Percentiles rank a stretch among this genome's conserved stretches.
Conservation (phyloP, 2,797 vertebrate genomes). For the Poecilia wingei region DNA sequence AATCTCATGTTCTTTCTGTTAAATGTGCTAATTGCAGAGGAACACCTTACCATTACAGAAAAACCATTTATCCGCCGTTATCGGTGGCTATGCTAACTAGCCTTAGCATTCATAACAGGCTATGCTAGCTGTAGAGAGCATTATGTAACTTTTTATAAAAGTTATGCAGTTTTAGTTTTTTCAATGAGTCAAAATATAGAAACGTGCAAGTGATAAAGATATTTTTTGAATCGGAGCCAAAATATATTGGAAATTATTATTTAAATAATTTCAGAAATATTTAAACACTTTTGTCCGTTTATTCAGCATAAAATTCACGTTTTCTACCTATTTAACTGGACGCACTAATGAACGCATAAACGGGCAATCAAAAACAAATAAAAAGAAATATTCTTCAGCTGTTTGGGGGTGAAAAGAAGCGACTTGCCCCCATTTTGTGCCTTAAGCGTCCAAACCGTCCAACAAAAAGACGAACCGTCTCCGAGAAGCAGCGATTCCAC, state of each 20-base stretch:
- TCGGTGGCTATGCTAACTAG: no score
- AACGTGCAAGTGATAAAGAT: background rate
- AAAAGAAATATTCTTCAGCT: constrained; percentile 13
- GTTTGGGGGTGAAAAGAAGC: constrained; percentile 46
- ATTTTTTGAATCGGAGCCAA: background rate
- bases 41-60: no score
- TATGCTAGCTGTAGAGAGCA: no score
- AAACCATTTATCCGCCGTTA: no score
- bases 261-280: background rate
- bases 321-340: constrained; percentile 18
- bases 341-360: constrained; percentile 43
- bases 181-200: background rate
- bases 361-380: constrained; percentile 35
- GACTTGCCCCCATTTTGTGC: constrained; percentile 49
- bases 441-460: constrained; percentile 40
- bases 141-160: no score
- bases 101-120: no score
- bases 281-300: background rate
- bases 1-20: no score
- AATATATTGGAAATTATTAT: background rate
- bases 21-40: no score
- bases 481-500: constrained; percentile 76
- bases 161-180: background rate
- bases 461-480: constrained; percentile 70
- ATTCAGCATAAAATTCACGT: constrained; percentile 6